Base-by-base conservation (phyloP, 2,797 vertebrate species). In the Schizopygopsis malacanthus region DNA sequence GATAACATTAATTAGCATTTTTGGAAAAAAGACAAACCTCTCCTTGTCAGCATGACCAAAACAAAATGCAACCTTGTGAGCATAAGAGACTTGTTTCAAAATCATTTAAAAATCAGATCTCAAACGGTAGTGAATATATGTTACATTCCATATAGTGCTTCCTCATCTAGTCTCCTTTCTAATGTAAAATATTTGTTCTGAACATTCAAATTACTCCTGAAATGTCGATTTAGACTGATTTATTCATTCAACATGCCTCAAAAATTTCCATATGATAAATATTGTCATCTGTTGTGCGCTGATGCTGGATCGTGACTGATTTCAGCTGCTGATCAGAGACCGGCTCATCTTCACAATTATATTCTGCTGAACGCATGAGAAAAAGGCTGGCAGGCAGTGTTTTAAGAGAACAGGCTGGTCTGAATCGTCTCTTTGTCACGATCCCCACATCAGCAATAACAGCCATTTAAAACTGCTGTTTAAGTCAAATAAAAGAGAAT, bases 401-500 rank as follows among this genome's bases (percentile, higher is more conserved):
- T 82, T 54, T 25, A 43, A 54, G 69, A 39, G 39, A 54, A 78
- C 54, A 43, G 33, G 50, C 61, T 15, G 63, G 37, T 59, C 37
- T 84, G 75, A 54, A 70, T 84, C 11, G 2, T 75, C 63, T 81
- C 56, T 65, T 37, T 54, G 33, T 69, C 37, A 56, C n/a, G 56
- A 33, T 45, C 39, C 52, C n/a, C 33, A 4, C 16, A 7, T 84
- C 65, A 84, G 75, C 75, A 79, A 71, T 45, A 79, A 56, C 50
- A 33, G 50, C 83, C 3, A 5, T 61, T 65, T 59, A 79, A 79
- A 85, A 79, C 50, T 79, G 83, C 75, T 47, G 75, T 28, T 69
- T 56, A n/a, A 43, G 18, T 11, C 43, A 4, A 63, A 75, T 47
- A 65, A 76, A 47, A 45, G 50, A 56, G 1, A 43, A 65, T 22